A percentile compares a stretch with the other conserved stretches of the same genome.
Evolutionary conservation across 2,113 vertebrate species (phyloP).

Genomic region (Oryzias celebensis): DNA sequence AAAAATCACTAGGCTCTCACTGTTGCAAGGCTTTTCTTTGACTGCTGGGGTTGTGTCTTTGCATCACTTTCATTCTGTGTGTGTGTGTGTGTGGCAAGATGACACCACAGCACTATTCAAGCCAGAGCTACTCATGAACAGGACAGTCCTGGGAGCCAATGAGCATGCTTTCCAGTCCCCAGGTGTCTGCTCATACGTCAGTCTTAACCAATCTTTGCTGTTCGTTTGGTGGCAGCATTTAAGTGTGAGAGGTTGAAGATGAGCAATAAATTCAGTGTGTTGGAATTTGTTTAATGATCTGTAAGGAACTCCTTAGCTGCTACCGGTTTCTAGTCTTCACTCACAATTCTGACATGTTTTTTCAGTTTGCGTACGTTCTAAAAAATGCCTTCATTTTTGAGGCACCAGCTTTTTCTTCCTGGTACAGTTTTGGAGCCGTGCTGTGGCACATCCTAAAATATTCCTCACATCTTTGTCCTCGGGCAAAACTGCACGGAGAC

Average conservation of each 20-base stretch:
- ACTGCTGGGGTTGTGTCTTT: constrained; percentile 3
- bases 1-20: constrained; percentile 5
- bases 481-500: constrained; percentile 7
- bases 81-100: constrained; percentile 23
- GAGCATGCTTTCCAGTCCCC: constrained; percentile 14
- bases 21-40: constrained; percentile 5
- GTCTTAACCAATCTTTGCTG: constrained; percentile 46
- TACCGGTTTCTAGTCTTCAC: too few relatives aligned
- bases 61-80: not conserved
- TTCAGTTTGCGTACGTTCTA: not conserved
- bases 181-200: constrained; percentile 59
- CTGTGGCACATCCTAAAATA: constrained; percentile 1
- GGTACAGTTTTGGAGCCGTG: not conserved
- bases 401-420: not conserved
- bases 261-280: constrained; percentile 2
- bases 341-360: too few relatives aligned
- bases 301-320: not conserved
- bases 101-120: constrained; percentile 58
- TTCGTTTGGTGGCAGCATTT: constrained; percentile 2
- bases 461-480: constrained; percentile 3
- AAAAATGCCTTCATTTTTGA: not conserved
- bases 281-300: not conserved
- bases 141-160: constrained; percentile 55
- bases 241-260: constrained; percentile 9
- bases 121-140: constrained; percentile 32